These are phyloP conservation scores for Nycticorax nycticorax DNA, from an alignment of 2,113 vertebrate genomes.

Conservation along the genomic window DNA sequence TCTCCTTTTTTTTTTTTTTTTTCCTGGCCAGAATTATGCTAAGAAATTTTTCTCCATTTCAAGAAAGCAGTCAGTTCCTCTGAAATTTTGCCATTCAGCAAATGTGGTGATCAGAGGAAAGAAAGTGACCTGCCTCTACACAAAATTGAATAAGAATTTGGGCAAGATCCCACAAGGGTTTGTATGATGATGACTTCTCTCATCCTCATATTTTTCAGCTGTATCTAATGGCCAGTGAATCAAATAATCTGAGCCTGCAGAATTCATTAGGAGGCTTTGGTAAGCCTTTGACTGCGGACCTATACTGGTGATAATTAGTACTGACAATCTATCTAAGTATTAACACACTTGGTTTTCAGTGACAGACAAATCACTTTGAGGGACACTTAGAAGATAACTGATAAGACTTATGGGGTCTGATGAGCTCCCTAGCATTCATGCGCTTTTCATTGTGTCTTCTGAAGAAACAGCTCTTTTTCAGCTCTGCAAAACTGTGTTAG, in stretches of 20 bases:
- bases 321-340: neutral
- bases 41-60: neutral
- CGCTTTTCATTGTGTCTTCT: neutral
- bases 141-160: neutral
- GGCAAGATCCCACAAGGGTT: neutral
- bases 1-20: neutral
- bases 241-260: neutral
- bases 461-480: neutral
- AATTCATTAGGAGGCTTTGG: neutral
- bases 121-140: neutral
- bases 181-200: neutral
- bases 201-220: neutral
- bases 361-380: neutral
- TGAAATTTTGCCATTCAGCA: neutral
- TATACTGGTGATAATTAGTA: neutral
- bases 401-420: neutral
- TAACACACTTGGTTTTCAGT: neutral
- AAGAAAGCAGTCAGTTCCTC: neutral
- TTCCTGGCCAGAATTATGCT: neutral
- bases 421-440: neutral
- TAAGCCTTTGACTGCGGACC: neutral
- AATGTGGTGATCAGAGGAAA: neutral
- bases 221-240: neutral
- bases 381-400: neutral
- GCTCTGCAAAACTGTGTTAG: neutral